phyloP scores from a whole-genome alignment of 2,797 vertebrate species.

The Hydrocynus forskahlii region DNA sequence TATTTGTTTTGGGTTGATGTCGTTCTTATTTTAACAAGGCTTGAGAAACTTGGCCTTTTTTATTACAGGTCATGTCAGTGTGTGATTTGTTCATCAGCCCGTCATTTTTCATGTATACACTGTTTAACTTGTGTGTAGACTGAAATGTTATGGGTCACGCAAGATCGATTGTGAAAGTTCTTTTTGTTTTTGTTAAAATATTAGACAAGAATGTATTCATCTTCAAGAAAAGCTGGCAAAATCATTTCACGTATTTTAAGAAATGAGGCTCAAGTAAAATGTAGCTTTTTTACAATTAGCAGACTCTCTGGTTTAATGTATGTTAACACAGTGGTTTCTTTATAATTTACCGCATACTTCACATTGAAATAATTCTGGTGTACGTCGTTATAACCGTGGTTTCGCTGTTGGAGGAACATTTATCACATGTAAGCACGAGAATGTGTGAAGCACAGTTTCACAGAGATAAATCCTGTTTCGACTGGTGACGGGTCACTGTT shows the following conservation, averaged over 20 bases:
- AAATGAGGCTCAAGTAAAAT: too few relatives aligned
- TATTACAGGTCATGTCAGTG: too few relatives aligned
- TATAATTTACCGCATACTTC: neutral
- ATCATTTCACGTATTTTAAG: neutral
- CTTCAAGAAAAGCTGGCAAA: too few relatives aligned
- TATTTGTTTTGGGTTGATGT: neutral
- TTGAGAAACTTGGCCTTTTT: neutral
- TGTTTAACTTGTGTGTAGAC: neutral
- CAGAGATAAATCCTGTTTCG: slow-evolving; percentile 30
- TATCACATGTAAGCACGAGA: too few relatives aligned
- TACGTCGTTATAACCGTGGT: too few relatives aligned
- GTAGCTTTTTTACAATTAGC: neutral
- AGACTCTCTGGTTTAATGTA: neutral
- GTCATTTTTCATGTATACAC: neutral
- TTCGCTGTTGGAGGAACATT: too few relatives aligned
- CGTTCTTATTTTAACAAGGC: too few relatives aligned
- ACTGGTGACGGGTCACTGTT: neutral
- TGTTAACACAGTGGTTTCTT: neutral
- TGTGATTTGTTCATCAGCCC: neutral
- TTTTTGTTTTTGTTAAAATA: too few relatives aligned
- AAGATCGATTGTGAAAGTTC: too few relatives aligned
- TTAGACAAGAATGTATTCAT: too few relatives aligned
- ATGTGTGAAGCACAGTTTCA: slow-evolving; percentile 19
- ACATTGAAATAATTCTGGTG: neutral
- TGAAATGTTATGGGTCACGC: neutral